phyloP scores from a whole-genome alignment of 2,797 vertebrate species.

The Phaenicophaeus curvirostris region DNA sequence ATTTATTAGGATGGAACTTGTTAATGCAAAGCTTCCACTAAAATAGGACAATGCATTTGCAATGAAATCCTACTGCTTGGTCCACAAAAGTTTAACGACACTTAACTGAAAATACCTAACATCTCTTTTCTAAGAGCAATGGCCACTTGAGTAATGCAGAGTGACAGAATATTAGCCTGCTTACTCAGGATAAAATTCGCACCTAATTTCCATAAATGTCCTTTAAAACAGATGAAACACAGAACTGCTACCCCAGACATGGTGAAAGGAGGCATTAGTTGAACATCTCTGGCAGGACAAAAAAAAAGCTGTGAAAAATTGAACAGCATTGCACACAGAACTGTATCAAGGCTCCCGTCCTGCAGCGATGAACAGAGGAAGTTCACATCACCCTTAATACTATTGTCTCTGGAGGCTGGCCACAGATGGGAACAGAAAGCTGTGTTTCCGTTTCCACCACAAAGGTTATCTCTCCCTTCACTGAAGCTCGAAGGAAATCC shows the following conservation, averaged over 20 bases:
- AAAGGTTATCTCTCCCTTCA: slow-evolving; percentile 66
- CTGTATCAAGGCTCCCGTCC: neutral
- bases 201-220: slow-evolving; percentile 4
- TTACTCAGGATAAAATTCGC: slow-evolving; percentile 14
- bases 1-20: slow-evolving; percentile 19
- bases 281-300: neutral
- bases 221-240: neutral
- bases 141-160: no score
- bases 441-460: slow-evolving; percentile 71
- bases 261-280: neutral
- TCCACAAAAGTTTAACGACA: slow-evolving; percentile 2
- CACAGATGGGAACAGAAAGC: slow-evolving; percentile 75
- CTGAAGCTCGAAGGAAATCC: slow-evolving; percentile 31
- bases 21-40: slow-evolving; percentile 35
- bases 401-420: slow-evolving; percentile 69
- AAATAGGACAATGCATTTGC: slow-evolving; percentile 22
- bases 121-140: neutral
- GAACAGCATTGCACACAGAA: neutral
- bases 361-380: neutral
- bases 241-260: neutral
- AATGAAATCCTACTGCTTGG: neutral
- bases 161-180: slow-evolving; percentile 34
- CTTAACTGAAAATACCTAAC: neutral
- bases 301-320: neutral
- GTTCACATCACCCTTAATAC: slow-evolving; percentile 52